Evolutionary conservation across 2,797 vertebrate genomes (phyloP).

Genomic region (Gymnothorax reevesii): DNA sequence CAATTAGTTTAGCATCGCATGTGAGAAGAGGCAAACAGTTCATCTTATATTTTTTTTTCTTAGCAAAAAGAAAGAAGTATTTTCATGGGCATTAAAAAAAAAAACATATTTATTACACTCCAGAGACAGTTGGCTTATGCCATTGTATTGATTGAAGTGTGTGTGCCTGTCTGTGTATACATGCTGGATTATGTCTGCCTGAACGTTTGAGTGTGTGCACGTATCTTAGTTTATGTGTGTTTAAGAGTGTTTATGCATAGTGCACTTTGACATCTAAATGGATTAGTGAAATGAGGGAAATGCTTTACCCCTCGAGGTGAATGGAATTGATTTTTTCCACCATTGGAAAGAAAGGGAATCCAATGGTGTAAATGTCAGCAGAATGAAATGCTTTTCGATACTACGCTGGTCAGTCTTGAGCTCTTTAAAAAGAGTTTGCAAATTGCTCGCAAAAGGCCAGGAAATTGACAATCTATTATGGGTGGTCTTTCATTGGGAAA

Average conservation of each 20-base stretch:
- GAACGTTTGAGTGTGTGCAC: background rate
- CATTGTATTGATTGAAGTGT: background rate
- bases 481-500: background rate
- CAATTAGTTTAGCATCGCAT: constrained; percentile 26
- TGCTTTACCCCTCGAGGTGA: constrained; percentile 33
- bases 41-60: background rate
- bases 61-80: background rate
- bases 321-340: constrained; percentile 37
- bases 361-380: constrained; percentile 10
- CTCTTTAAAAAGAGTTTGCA: background rate
- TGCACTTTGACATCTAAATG: constrained; percentile 37
- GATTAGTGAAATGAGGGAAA: constrained; percentile 28
- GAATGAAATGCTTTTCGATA: background rate
- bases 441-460: background rate
- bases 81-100: background rate
- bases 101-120: background rate
- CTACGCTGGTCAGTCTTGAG: background rate
- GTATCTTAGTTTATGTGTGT: background rate
- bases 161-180: background rate
- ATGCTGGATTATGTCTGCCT: background rate
- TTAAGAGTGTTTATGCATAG: constrained; percentile 29
- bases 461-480: background rate
- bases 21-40: constrained; percentile 14
- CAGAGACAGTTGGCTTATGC: background rate
- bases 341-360: constrained; percentile 36